Base-by-base conservation (phyloP, 2,797 vertebrate species). In the Hapalemur alaotrensis region DNA sequence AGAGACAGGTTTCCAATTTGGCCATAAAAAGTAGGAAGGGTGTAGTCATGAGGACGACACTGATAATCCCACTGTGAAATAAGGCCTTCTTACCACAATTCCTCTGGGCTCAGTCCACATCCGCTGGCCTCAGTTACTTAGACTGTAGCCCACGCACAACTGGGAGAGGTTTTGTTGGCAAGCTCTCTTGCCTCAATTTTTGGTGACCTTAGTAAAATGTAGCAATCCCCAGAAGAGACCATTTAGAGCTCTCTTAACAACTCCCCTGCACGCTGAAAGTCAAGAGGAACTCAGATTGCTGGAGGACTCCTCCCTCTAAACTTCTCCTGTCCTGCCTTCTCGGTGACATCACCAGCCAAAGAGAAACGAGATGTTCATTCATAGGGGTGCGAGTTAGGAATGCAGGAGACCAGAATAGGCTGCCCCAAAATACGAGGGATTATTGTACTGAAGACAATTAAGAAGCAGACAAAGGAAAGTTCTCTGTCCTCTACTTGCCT, bases 161-260 rank as follows among this genome's bases (percentile, higher is more conserved):
- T 38, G 82, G 92, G 92, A 92, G 87, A 91, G 90, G 95, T 75
- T 89, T 67, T 50, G 25, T 46, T 92, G 89, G 90, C 88, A 76
- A 82, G 70, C 17, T 28, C 14, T 91, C 35, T 41, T 4, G 38
- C 43, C 52, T 93, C 57, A 22, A 65, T 41, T 93, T 90, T 93
- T 57, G 69, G 85, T 52, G 61, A 95, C 32, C 78, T 48, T 70
- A 87, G 72, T 78, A 65, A 93, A 94, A 88, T 5, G 30, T 2
- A 90, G 61, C 57, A 86, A 84, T 69, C n/a, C 78, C 54, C 48
- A 7, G 38, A 41, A 73, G 50, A 84, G 32, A 78, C 54, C 23
- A 17, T 82, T 87, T 70, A 48, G 50, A 65, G 11, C 76, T 92
- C 54, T 89, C 84, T 89, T 89, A 43, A 72, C 18, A 69, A 61